Base-by-base conservation (phyloP, 2,888 invertebrate species). In the Orchesella flavescens region DNA sequence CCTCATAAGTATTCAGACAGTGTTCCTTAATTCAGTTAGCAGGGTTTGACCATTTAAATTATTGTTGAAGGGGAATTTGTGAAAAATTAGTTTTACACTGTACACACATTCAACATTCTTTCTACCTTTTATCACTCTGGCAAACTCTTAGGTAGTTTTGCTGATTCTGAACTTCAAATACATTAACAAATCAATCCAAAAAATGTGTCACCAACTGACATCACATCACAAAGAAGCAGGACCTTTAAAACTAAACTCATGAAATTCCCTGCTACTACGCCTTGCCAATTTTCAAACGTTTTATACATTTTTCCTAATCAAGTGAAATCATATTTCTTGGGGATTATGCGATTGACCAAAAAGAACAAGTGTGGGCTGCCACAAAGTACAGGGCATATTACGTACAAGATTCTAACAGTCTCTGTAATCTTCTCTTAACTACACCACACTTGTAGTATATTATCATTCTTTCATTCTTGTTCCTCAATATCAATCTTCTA, bases 1-100 rank as follows among this genome's bases (percentile, higher is more conserved):
- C 61, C 61, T 69, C 69, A 77, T 77, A 77, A 61, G 69, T 77
- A 77, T 77, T 57, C 77, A 77, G 19, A 49, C 15, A 69, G 59
- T 46, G 77, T 63, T 63, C 61, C 53, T 19, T 79, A 65, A 71
- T 63, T 79, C 78, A 76, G 76, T 53, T 63, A 79, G 63, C 7
- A 44, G 73, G 55, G 61, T 34, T 43, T 68, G 57, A 66, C 66
- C 76, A 19, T 55, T 65, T 75, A 53, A 24, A n/a, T 65, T 59
- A 65, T 65, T 44, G 65, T 65, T 43, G n/a, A 43, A 1, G 17
- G 7, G n/a, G 43, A 17, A 59, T 59, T 34, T 9, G 63, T 17
- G 68, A 49, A 46, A 68, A 68, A 49, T 68, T 68, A 23, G 21
- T 12, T 21, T 13, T 43, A 19, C 21, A 21, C 17, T 21, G 57